A percentile compares a stretch with the other conserved stretches of the same genome.
phyloP scores from a whole-genome alignment of 2,888 invertebrate species.

The Plagodis dolabraria region DNA sequence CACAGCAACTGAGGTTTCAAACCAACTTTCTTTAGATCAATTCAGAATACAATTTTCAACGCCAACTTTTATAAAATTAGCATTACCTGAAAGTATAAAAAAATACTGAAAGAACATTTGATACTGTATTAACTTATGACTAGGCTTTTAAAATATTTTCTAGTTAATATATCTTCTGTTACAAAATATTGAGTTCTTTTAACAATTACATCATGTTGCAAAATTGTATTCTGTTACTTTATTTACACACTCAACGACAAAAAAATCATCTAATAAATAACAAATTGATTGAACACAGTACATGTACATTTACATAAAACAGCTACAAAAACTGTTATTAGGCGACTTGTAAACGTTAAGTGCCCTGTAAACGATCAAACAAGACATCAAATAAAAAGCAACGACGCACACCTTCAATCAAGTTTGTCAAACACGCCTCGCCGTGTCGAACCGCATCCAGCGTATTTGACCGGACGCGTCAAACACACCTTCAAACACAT shows the following conservation, averaged over 20 bases:
- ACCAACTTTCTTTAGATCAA: constrained; percentile 20
- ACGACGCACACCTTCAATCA: no score
- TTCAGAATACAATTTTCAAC: constrained; percentile 35
- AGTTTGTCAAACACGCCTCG: no score
- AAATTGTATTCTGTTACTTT: constrained; percentile 23
- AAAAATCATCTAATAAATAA: constrained; percentile 48
- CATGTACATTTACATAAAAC: constrained; percentile 25
- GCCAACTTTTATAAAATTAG: not conserved
- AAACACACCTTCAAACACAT: no score
- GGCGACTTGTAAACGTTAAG: no score
- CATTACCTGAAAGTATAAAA: not conserved
- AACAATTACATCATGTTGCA: constrained; percentile 15
- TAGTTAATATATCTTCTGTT: no score
- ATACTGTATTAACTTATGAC: not conserved
- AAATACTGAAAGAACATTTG: not conserved
- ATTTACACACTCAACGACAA: constrained; percentile 26
- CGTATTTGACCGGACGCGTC: no score
- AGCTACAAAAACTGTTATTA: constrained; percentile 24
- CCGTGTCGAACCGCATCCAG: no score
- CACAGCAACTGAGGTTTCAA: constrained; percentile 39
- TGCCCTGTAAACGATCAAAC: no score
- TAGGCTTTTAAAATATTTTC: constrained; percentile 1
- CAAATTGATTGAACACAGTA: constrained; percentile 42
- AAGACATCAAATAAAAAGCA: no score
- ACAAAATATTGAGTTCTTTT: not conserved